Conservation (phyloP, 2,797 vertebrate genomes). For the Pseudopleuronectes americanus region DNA sequence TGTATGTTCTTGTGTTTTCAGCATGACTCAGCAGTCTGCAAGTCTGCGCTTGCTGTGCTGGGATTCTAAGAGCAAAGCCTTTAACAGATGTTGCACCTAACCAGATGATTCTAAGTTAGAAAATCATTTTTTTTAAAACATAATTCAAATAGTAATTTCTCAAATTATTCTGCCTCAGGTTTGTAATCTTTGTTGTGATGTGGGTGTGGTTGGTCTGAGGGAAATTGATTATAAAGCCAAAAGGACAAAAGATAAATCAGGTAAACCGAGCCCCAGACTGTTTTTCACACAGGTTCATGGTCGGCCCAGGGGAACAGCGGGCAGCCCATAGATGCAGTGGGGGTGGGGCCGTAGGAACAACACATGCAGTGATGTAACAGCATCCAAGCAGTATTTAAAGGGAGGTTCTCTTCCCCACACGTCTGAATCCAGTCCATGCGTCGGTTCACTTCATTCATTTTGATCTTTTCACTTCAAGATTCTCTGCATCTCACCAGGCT, state of each 20-base stretch:
- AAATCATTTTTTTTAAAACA: neutral
- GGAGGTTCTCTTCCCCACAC: constrained; percentile 2
- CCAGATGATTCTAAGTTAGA: neutral
- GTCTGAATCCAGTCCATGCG: constrained; percentile 22
- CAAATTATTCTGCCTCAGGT: too few relatives aligned
- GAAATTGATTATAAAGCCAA: neutral
- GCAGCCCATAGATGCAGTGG: constrained; percentile 1
- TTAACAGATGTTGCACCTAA: neutral
- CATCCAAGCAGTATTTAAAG: constrained; percentile 53
- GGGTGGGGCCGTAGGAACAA: constrained; percentile 37
- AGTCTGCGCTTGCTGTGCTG: constrained; percentile 7
- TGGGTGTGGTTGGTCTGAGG: neutral
- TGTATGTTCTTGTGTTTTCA: constrained; percentile 52
- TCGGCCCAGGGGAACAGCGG: neutral
- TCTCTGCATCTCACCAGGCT: constrained; percentile 9
- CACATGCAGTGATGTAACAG: constrained; percentile 66
- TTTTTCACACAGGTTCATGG: constrained; percentile 22
- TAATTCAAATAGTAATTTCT: neutral
- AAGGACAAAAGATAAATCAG: neutral
- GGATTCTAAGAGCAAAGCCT: neutral
- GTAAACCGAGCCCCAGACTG: neutral
- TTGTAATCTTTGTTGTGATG: constrained; percentile 2
- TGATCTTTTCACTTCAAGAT: constrained; percentile 3
- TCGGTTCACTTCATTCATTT: constrained; percentile 8
- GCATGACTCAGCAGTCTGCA: constrained; percentile 72